phyloP scores from a whole-genome alignment of 2,888 invertebrate species.

The Ennomos erosarius region DNA sequence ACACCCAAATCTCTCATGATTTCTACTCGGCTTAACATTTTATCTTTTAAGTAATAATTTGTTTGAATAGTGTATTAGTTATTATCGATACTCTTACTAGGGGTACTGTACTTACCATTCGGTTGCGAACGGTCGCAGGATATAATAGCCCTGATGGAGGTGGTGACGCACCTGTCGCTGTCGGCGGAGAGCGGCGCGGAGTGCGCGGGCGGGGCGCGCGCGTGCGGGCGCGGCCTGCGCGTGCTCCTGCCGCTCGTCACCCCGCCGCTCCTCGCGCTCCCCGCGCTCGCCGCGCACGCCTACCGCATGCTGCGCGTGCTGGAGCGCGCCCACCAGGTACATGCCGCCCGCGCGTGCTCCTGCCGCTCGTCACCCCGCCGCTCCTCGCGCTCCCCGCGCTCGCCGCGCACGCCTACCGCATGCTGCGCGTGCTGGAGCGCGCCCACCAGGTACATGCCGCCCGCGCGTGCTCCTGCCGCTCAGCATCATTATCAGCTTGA shows the following conservation, averaged over 20 bases:
- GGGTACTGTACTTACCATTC: no score
- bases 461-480: constrained; percentile 66
- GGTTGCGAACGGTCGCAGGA: constrained; percentile 78
- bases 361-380: constrained; percentile 66
- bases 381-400: constrained; percentile 69
- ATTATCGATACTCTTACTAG: no score
- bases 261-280: constrained; percentile 67
- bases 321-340: constrained; percentile 69
- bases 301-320: constrained; percentile 74
- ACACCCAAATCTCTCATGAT: no score
- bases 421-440: constrained; percentile 71
- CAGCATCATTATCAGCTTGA: no score
- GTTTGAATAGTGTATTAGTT: no score
- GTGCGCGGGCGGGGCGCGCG: constrained; percentile 50
- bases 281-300: constrained; percentile 68
- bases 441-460: constrained; percentile 12
- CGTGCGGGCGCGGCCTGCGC: constrained; percentile 63
- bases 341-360: constrained; percentile 55
- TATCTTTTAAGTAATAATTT: no score
- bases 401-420: constrained; percentile 71
- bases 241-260: constrained; percentile 69
- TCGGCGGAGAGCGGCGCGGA: constrained; percentile 6
- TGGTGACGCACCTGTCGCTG: constrained; percentile 82
- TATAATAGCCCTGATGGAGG: constrained; percentile 91
- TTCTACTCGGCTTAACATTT: no score